These are phyloP conservation scores for Suncus etruscus DNA, from an alignment of 2,113 vertebrate genomes.

Conservation along the genomic window DNA sequence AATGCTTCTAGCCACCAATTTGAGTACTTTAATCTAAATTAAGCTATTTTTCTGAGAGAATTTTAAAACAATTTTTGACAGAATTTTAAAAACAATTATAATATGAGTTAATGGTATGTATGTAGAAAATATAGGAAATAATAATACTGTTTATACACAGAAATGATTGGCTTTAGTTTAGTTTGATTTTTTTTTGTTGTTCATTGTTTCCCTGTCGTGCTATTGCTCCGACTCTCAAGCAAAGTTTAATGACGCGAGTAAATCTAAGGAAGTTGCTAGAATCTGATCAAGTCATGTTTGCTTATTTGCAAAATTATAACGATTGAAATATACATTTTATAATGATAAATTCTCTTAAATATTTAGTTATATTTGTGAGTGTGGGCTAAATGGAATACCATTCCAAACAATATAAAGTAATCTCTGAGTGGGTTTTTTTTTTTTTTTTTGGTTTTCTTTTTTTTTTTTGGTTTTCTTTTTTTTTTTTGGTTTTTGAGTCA, in stretches of 20 bases:
- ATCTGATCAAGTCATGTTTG: not conserved
- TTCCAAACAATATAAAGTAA: not conserved
- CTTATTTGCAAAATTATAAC: not conserved
- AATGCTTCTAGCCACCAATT: conserved; percentile 27
- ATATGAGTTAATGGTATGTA: conserved; percentile 8
- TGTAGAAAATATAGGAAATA: conserved; percentile 21
- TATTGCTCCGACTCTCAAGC: not conserved
- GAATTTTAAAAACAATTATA: conserved; percentile 50
- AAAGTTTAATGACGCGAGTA: not conserved
- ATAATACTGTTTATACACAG: not conserved
- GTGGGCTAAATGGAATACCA: not conserved
- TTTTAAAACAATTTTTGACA: conserved; percentile 45
- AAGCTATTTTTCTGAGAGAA: not conserved
- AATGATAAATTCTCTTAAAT: conserved; percentile 12
- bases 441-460: too few relatives aligned
- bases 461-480: too few relatives aligned
- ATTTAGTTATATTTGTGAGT: not conserved
- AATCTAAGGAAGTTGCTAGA: not conserved
- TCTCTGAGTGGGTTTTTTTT: too few relatives aligned
- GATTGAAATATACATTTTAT: not conserved
- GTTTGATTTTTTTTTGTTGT: conserved; percentile 30
- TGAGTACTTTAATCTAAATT: conserved; percentile 32
- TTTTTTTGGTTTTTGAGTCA: too few relatives aligned
- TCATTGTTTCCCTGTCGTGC: not conserved
- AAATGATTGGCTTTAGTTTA: conserved; percentile 31